These are phyloP conservation scores for Porites cylindrica DNA, from an alignment of 92 coral and sea anemone genomes.

Conservation along the genomic window DNA sequence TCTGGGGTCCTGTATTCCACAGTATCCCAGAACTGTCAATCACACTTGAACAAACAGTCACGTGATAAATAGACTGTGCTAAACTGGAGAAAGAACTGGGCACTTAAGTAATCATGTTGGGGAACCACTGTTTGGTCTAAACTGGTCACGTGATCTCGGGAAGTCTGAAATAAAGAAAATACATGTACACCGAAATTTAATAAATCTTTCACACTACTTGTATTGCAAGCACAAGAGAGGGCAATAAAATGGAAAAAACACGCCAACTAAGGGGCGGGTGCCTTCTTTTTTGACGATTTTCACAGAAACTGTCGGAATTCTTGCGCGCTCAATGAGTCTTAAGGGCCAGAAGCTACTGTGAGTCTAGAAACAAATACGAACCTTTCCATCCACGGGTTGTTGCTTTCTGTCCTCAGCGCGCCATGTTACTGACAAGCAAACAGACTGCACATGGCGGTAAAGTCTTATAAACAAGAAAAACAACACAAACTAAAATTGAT, in stretches of 20 bases:
- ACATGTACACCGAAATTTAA: background rate
- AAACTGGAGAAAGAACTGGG: constrained; percentile 94
- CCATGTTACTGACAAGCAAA: constrained; percentile 82
- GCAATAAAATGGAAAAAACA: no score
- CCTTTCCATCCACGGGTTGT: constrained; percentile 78
- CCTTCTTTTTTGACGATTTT: no score
- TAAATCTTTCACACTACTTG: background rate
- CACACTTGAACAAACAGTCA: constrained; percentile 83
- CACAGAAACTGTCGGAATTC: no score
- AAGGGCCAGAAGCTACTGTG: no score
- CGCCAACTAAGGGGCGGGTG: no score
- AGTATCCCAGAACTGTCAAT: constrained; percentile 83
- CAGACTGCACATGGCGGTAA: constrained; percentile 82
- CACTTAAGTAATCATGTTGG: constrained; percentile 97
- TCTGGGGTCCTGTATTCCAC: constrained; percentile 97
- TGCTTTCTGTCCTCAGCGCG: constrained; percentile 84
- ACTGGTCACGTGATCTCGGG: constrained; percentile 73
- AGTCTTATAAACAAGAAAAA: constrained; percentile 44
- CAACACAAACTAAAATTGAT: background rate
- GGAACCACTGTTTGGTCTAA: constrained; percentile 93
- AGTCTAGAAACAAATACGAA: constrained; percentile 18
- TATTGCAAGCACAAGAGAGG: background rate
- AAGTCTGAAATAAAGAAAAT: constrained; percentile 52
- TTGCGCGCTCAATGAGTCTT: no score
- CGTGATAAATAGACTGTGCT: constrained; percentile 76